Evolutionary conservation across 2,113 vertebrate species (phyloP).

Genomic region (Pangasianodon hypophthalmus): DNA sequence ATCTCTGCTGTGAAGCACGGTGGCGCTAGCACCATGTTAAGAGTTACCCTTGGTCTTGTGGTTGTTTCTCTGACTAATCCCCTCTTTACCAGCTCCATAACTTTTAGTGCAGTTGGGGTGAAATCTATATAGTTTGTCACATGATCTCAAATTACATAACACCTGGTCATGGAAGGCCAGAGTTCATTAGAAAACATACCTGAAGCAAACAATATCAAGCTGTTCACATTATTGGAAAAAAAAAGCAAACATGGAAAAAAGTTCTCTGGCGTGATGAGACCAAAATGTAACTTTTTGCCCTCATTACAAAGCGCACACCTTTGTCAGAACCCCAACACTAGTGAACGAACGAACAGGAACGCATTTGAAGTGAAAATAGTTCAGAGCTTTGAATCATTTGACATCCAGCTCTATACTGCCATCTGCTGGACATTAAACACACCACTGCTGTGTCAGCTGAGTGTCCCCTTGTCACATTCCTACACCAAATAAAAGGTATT

Average conservation of each 20-base stretch:
- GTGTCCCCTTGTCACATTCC: background rate
- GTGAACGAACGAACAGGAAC: background rate
- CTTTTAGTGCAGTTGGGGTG: background rate
- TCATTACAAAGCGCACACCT: background rate
- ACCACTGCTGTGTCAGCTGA: background rate
- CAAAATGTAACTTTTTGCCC: background rate
- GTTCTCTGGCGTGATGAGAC: background rate
- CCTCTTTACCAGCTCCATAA: background rate
- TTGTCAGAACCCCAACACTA: background rate
- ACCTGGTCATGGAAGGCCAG: background rate
- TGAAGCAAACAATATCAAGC: background rate
- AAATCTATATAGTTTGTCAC: background rate
- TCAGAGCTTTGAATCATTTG: background rate
- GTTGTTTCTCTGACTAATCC: background rate
- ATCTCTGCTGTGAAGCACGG: background rate
- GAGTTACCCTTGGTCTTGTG: too few species aligned
- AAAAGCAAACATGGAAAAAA: background rate
- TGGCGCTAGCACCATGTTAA: background rate
- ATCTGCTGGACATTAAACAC: background rate
- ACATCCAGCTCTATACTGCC: background rate
- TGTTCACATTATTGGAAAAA: background rate
- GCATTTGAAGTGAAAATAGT: background rate
- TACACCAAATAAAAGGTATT: background rate
- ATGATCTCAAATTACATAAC: background rate
- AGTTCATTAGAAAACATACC: background rate